A percentile compares a stretch with the other conserved stretches of the same genome.
Evolutionary conservation across 2,113 vertebrate species (phyloP).

Genomic region (Saguinus midas): DNA sequence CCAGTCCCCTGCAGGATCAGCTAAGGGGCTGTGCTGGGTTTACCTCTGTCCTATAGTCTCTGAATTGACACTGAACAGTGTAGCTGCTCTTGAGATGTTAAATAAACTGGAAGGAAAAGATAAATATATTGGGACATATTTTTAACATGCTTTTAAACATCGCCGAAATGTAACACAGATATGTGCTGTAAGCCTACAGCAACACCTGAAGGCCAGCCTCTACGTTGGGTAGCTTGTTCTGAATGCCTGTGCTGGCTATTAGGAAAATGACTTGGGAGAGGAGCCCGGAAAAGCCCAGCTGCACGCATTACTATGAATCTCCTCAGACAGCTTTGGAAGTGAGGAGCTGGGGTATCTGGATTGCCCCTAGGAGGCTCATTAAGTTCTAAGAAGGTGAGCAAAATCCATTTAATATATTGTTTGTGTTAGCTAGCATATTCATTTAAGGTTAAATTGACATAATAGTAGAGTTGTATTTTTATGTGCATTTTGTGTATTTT

Average conservation of each 20-base stretch:
- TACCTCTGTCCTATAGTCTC: neutral
- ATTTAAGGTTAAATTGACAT: neutral
- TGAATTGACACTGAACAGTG: neutral
- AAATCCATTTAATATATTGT: neutral
- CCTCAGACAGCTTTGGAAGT: neutral
- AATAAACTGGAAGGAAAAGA: neutral
- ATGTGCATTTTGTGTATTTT: neutral
- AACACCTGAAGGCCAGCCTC: neutral
- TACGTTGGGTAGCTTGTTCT: neutral
- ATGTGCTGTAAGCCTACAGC: neutral
- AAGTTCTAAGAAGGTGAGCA: neutral
- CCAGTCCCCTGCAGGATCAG: neutral
- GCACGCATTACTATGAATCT: rapidly evolving
- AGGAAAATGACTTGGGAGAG: neutral
- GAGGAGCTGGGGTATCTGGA: neutral
- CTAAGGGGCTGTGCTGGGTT: neutral
- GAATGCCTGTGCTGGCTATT: neutral
- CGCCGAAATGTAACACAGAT: neutral
- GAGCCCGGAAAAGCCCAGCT: neutral
- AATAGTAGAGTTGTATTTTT: neutral
- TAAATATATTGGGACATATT: neutral
- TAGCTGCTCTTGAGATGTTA: neutral
- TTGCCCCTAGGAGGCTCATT: neutral
- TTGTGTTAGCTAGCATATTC: neutral
- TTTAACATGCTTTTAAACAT: neutral